Conservation (phyloP, 1,140 invertebrate genomes). For the Eufriesea mexicana region DNA sequence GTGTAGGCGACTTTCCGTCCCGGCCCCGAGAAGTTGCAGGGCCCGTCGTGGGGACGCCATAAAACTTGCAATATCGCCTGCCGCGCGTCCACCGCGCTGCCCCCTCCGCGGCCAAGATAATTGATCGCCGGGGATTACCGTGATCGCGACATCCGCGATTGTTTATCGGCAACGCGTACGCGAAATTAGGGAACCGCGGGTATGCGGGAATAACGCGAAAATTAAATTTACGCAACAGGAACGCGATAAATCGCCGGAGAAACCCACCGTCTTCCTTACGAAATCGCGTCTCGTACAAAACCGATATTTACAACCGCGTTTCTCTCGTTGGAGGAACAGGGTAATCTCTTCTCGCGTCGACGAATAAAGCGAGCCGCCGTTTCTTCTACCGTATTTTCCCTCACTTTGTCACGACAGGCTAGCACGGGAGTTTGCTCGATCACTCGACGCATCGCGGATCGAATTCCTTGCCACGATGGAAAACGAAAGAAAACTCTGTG, state of each 20-base stretch:
- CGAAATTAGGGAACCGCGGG: not conserved
- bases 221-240: too few relatives aligned
- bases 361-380: too few relatives aligned
- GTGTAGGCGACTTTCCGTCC: conserved; percentile 36
- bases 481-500: not conserved
- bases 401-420: too few relatives aligned
- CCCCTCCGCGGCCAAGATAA: not conserved
- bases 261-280: too few relatives aligned
- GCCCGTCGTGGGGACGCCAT: not conserved
- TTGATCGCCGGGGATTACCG: not conserved
- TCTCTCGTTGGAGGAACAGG: too few relatives aligned
- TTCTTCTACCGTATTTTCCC: too few relatives aligned
- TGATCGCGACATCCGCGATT: not conserved
- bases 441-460: not conserved
- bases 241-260: too few relatives aligned
- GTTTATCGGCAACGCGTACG: not conserved
- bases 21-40: conserved; percentile 5
- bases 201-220: too few relatives aligned
- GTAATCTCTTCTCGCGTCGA: too few relatives aligned
- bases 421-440: too few relatives aligned
- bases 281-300: too few relatives aligned
- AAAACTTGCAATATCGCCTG: conserved; percentile 18
- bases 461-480: not conserved
- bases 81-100: not conserved
- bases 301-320: too few relatives aligned